These are phyloP conservation scores for Pygocentrus nattereri DNA, from an alignment of 2,797 vertebrate species.

Conservation along the genomic window DNA sequence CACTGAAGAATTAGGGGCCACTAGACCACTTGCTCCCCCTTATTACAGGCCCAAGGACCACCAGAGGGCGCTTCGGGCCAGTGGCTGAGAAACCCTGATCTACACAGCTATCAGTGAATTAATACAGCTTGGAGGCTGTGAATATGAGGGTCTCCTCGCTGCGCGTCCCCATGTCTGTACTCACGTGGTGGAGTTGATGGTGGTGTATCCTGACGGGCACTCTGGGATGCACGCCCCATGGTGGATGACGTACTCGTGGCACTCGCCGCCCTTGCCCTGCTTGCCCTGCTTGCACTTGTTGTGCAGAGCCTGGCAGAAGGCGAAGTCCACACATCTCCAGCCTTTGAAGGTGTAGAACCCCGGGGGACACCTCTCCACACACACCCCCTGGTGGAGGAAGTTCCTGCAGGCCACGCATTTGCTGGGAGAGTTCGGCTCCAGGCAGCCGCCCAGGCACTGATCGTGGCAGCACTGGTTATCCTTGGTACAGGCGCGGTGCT, in stretches of 20 bases:
- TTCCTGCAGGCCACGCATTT: slow-evolving; percentile 90
- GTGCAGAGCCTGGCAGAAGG: slow-evolving; percentile 92
- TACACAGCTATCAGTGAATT: too few species aligned
- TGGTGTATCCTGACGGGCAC: slow-evolving; percentile 95
- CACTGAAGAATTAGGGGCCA: too few species aligned
- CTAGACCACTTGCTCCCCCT: too few species aligned
- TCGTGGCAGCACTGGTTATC: slow-evolving; percentile 90
- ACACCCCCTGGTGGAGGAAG: slow-evolving; percentile 81
- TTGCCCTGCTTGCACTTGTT: slow-evolving; percentile 81
- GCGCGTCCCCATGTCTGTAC: slow-evolving; percentile 69
- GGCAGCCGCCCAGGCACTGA: slow-evolving; percentile 92
- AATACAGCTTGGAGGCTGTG: too few species aligned
- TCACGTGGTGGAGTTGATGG: slow-evolving; percentile 92
- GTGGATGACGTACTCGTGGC: slow-evolving; percentile 91
- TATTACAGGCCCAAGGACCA: too few species aligned
- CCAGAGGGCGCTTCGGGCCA: too few species aligned
- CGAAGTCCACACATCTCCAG: slow-evolving; percentile 92
- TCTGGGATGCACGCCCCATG: slow-evolving; percentile 88
- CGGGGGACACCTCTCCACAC: slow-evolving; percentile 85
- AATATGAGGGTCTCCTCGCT: too few species aligned
- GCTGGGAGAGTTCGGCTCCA: slow-evolving; percentile 75
- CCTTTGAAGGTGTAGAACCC: slow-evolving; percentile 87
- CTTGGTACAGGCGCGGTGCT: slow-evolving; percentile 87
- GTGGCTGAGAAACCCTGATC: too few species aligned
- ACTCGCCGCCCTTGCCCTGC: slow-evolving; percentile 73